Base-by-base conservation (phyloP, 2,888 invertebrate genomes). In the Aspidiotus destructor region DNA sequence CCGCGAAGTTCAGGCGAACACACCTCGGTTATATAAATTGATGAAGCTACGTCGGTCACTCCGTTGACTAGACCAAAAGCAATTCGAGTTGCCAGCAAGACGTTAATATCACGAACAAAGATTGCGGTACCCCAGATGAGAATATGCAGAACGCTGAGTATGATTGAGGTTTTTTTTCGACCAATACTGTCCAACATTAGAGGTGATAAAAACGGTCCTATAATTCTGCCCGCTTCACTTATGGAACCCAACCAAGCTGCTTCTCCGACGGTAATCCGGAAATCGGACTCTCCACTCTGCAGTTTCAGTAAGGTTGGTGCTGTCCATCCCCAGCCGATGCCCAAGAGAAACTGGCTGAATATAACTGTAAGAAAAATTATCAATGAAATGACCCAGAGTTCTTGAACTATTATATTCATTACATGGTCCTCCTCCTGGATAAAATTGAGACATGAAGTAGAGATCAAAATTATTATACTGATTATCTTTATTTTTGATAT, bases 291-390 rank as follows among this genome's bases (percentile, higher is more conserved):
- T 8, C 44, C 62, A 2, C 17, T 62, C 44, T 48, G 13, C 40
- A 62, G 28, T 62, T 62, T 62, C 8, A 40, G 44, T 16, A 62
- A 8, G 13, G 54, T 65, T 7, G 65, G 65, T 13, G 65, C 54
- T 57, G 55, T 65, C 65, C 65, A 65, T 13, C 65, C 65, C 10
- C 58, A 65, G 41, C 44, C 57, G 11, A 58, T 17, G 11, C 65
- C 65, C 55, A 65, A 42, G n/a, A 41, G 28, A 44, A 57, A 65
- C 58, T 65, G 57, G 28, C 44, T 57, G 17, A 28, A 28, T 28
- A 28, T 1, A 28, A 28, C 28, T 28, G 28, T 28, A 28, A 28
- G 5, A 28, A 5, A 28, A 28, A 28, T n/a, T 28, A 28, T 28
- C 28, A 28, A 28, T 28, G 5, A 5, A 28, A 28, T 28, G 28